These are phyloP conservation scores for Silurus asotus DNA, from an alignment of 2,113 vertebrate species.

Conservation along the genomic window DNA sequence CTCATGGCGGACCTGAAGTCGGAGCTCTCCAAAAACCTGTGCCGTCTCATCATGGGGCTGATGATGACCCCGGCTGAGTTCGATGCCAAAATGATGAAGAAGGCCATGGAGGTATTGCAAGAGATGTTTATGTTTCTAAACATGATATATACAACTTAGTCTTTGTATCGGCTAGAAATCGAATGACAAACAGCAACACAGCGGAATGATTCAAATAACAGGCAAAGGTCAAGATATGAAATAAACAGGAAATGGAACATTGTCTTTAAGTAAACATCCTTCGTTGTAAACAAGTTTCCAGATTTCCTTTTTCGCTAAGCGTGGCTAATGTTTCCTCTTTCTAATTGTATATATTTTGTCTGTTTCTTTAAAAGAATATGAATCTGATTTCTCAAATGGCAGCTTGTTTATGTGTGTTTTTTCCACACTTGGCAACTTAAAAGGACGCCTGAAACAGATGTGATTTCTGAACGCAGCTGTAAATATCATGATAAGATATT, in stretches of 20 bases:
- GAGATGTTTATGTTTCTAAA: neutral
- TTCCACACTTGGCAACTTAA: neutral
- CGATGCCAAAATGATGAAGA: slow-evolving; percentile 94
- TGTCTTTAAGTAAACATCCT: no score
- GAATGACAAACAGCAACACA: neutral
- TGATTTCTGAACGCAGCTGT: no score
- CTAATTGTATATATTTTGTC: no score
- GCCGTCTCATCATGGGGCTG: slow-evolving; percentile 86
- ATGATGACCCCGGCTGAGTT: slow-evolving; percentile 92
- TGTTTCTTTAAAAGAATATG: no score
- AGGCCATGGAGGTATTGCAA: slow-evolving; percentile 85
- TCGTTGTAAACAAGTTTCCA: no score
- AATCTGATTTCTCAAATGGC: neutral
- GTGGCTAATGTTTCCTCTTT: no score
- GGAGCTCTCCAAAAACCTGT: slow-evolving; percentile 87
- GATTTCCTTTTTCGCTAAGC: no score
- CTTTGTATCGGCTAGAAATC: neutral
- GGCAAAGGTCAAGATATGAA: neutral
- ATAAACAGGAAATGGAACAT: neutral
- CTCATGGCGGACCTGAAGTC: slow-evolving; percentile 96
- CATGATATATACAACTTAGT: neutral
- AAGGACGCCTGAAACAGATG: neutral
- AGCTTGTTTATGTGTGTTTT: neutral
- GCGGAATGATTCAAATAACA: neutral
- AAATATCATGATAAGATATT: neutral